Evolutionary conservation across 2,888 invertebrate species (phyloP), one percentile per base, ranked within the genome.

Genomic region (Agelastica alni): DNA sequence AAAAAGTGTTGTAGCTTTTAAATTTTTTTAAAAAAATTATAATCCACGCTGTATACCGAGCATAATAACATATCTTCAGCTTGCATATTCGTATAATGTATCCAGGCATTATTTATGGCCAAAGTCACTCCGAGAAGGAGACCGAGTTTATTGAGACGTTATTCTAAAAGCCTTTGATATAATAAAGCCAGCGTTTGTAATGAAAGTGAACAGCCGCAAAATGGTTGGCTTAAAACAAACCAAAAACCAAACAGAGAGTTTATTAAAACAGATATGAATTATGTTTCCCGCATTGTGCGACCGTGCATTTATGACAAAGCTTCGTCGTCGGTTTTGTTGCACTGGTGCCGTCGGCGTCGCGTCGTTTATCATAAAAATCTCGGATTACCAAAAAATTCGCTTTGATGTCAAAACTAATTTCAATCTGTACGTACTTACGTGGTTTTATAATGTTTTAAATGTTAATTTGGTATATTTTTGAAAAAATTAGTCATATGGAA

Each of bases 211-310:
- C 53, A 51, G 55, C 52, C 55, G 56, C 51, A 37, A 61, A 70
- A 70, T 56, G 42, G 36, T 48, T 49, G 51, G 46, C 49, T 56
- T 53, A 60, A 56, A 60, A 58, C 52, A 56, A 58, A 54, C 46
- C 55, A 56, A 66, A 63, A 70, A 49, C 66, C 63, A 60, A 63
- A 62, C 53, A 56, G 51, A 58, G 51, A 45, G 61, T 59, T 67
- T 68, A 67, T 66, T 66, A 70, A 67, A 66, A 66, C 63, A 62
- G 12, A 61, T 66, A 68, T 70, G 68, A 70, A 67, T 69, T 70
- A 70, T 70, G 67, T 65, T 66, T 64, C 65, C 66, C 68, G 66
- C 63, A 66, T 70, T 70, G 68, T 67, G 58, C 48, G 56, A 61
- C 63, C 68, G 68, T 69, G 67, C 69, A 69, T 61, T 56, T 51